Evolutionary conservation across 2,113 vertebrate species (phyloP), one percentile per base, ranked within the genome.

Genomic region (Ctenomys sociabilis): DNA sequence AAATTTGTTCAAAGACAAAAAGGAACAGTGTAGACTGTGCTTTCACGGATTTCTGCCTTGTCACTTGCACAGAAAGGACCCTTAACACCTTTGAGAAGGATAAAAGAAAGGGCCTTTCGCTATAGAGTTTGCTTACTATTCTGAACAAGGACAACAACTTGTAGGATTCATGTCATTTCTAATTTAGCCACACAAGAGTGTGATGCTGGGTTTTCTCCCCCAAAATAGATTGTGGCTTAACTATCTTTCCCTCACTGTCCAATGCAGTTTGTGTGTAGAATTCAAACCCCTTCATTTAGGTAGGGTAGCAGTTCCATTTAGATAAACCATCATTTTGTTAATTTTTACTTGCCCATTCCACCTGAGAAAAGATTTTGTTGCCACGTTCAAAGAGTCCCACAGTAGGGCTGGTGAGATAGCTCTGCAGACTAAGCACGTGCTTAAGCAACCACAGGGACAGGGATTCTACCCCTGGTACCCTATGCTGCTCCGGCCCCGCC

Each of bases 1-100:
- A 94, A 96, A 96, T 78, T 95, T 95, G 85, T 86, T 95, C 80
- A 94, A 82, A 96, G 88, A n/a, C 75, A 81, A 73, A 80, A 21
- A 95, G 78, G 94, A 93, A 92, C 66, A 95, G 75, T 92, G 95
- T 96, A 93, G 64, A 90, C 94, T 94, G 57, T 77, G 45, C 85
- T 91, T 94, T 86, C 86, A 40, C 59, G 35, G 28, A 82, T 83
- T 95, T 88, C 21, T 85, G 52, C 63, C 92, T 95, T 45, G 52
- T 37, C 94, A 64, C 94, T 97, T 95, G 61, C 40, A 24, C 22
- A 73, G 85, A 88, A 43, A 95, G 43, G 59, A 75, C n/a, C n/a
- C 85, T 37, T 89, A 40, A 83, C 17, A 83, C 63, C 63, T 90
- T 84, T 88, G 64, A 94, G 88, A 97, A 59, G 70, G 54, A 52